Conservation (phyloP, 2,113 vertebrate species). For the Macrotis lagotis region DNA sequence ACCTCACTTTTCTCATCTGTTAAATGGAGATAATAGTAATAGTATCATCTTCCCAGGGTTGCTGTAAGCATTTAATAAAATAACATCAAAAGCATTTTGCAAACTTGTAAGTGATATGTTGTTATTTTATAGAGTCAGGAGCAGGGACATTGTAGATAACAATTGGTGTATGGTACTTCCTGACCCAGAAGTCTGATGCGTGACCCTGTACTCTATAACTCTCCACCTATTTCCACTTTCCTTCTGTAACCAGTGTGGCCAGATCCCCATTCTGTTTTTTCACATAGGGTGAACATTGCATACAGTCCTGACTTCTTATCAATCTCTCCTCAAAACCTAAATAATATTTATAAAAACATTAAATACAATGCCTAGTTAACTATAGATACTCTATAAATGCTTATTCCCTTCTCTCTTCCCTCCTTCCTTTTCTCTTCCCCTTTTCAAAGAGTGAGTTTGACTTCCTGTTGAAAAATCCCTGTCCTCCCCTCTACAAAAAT, state of each 20-base stretch:
- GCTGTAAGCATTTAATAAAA: too few species aligned
- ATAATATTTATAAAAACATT: background rate
- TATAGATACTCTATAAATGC: background rate
- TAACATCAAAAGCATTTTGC: too few species aligned
- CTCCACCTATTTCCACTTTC: background rate
- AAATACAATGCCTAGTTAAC: background rate
- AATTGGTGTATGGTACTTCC: background rate
- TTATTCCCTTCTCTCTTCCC: background rate
- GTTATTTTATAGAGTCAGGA: too few species aligned
- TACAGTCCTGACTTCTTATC: background rate
- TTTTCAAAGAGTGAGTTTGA: background rate
- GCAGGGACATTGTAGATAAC: too few species aligned
- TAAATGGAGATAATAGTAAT: too few species aligned
- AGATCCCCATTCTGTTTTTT: background rate
- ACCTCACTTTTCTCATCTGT: background rate
- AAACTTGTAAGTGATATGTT: too few species aligned
- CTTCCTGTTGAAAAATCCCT: background rate
- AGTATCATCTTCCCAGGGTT: too few species aligned
- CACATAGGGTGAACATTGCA: background rate
- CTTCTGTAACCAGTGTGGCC: background rate
- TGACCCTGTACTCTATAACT: background rate
- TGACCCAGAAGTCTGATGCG: background rate
- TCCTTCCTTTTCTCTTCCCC: background rate
- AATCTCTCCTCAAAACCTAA: background rate
- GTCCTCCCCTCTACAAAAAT: background rate